These are phyloP conservation scores for Rhimphoctona megacephalus DNA, from an alignment of 2,888 invertebrate genomes.

Conservation along the genomic window DNA sequence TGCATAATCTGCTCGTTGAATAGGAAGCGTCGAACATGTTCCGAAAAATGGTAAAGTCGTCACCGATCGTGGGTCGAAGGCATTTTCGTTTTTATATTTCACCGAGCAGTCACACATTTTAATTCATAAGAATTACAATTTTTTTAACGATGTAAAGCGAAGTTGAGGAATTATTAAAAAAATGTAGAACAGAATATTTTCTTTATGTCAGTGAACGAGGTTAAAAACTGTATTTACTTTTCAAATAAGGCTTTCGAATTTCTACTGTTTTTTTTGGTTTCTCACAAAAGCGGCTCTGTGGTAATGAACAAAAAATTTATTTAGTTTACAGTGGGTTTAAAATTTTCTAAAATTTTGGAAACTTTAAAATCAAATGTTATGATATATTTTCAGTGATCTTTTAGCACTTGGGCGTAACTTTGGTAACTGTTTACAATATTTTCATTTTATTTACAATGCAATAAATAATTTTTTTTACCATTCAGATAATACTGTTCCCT, in stretches of 20 bases:
- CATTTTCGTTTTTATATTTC: constrained; percentile 17
- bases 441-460: background rate
- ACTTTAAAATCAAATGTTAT: background rate
- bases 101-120: constrained; percentile 75
- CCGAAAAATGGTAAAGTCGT: constrained; percentile 70
- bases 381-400: background rate
- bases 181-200: background rate
- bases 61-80: background rate
- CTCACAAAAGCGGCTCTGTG: background rate
- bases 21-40: constrained; percentile 54
- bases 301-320: no score
- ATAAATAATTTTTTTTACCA: background rate
- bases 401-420: background rate
- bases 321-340: no score
- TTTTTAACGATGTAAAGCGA: no score
- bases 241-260: background rate
- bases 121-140: constrained; percentile 11
- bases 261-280: constrained; percentile 1
- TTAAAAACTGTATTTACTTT: background rate
- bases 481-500: constrained; percentile 23
- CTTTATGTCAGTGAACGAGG: background rate
- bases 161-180: no score
- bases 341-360: background rate
- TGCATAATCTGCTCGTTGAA: constrained; percentile 30
- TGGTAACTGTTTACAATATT: background rate